These are phyloP conservation scores for Apistogramma diplotaenia DNA, from an alignment of 2,113 vertebrate genomes.

Conservation along the genomic window DNA sequence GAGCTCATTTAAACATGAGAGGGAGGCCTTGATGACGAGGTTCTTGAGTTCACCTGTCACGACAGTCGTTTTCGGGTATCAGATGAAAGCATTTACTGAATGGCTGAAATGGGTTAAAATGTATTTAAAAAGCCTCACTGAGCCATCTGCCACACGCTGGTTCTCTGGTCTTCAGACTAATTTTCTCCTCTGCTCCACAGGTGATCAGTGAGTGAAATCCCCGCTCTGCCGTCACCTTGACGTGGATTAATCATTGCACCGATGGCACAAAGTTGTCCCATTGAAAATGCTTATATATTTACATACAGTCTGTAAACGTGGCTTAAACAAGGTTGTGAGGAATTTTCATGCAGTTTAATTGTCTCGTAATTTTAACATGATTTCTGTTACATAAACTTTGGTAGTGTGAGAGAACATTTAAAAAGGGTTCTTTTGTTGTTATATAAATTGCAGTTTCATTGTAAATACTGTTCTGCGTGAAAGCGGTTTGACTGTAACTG, in stretches of 20 bases:
- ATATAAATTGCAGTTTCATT: conserved; percentile 13
- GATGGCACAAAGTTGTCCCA: background rate
- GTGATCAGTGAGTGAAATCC: conserved; percentile 44
- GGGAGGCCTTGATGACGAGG: background rate
- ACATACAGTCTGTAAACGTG: conserved; percentile 17
- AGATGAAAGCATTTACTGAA: background rate
- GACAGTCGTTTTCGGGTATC: background rate
- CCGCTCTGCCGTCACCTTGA: background rate
- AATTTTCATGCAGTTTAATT: conserved; percentile 3
- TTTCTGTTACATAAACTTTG: background rate
- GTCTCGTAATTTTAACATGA: background rate
- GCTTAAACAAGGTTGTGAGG: conserved; percentile 45
- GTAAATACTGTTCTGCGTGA: conserved; percentile 51
- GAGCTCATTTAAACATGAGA: background rate
- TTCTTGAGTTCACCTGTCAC: background rate
- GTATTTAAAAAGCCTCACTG: background rate
- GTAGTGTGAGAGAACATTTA: background rate
- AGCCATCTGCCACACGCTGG: background rate
- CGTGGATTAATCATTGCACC: background rate
- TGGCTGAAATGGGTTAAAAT: background rate
- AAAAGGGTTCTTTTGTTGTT: background rate
- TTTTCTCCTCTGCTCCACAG: conserved; percentile 49
- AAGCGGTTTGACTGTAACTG: conserved; percentile 2
- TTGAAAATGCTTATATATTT: background rate
- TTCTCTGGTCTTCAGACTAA: background rate